These are phyloP conservation scores for Amphibalanus amphitrite DNA, from an alignment of 1,140 invertebrate species.

Conservation along the genomic window DNA sequence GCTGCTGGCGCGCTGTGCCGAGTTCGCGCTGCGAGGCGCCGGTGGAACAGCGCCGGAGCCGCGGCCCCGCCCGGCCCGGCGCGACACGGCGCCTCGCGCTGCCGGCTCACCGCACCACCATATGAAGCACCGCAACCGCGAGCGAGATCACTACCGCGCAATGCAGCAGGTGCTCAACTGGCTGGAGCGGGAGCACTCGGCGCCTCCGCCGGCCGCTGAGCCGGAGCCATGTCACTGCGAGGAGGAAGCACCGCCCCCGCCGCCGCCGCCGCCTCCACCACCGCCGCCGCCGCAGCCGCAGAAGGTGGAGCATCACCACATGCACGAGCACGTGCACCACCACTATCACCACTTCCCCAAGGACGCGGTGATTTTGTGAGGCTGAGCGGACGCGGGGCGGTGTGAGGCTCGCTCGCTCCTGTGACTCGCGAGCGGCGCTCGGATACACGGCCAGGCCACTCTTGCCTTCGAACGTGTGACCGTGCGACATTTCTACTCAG, in stretches of 20 bases:
- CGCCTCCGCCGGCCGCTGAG: slow-evolving; percentile 16
- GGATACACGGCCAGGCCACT: no score
- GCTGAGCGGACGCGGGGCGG: no score
- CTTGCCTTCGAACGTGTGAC: no score
- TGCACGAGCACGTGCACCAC: slow-evolving; percentile 65
- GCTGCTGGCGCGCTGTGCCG: slow-evolving; percentile 21
- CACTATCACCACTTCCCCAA: slow-evolving; percentile 56
- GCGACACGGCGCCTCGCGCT: slow-evolving; percentile 13
- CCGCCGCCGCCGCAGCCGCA: slow-evolving; percentile 11
- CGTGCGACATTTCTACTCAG: background rate
- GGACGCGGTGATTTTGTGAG: background rate
- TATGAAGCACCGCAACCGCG: slow-evolving; percentile 41
- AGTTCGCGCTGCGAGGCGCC: slow-evolving; percentile 12
- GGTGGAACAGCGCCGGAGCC: slow-evolving; percentile 12
- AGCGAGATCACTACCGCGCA: slow-evolving; percentile 46
- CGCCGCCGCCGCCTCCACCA: slow-evolving; percentile 16
- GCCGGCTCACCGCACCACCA: slow-evolving; percentile 34
- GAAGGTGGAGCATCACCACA: slow-evolving; percentile 41
- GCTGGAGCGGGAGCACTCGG: slow-evolving; percentile 20
- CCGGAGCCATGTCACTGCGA: slow-evolving; percentile 14
- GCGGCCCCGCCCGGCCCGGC: slow-evolving; percentile 15
- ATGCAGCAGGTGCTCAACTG: slow-evolving; percentile 42
- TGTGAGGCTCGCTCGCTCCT: background rate
- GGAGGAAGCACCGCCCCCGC: slow-evolving; percentile 9
- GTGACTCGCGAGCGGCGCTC: no score